Percentiles rank a stretch among this genome's conserved stretches.
These are phyloP conservation scores for Urocolius indicus DNA, from an alignment of 2,113 vertebrate species.

Conservation along the genomic window DNA sequence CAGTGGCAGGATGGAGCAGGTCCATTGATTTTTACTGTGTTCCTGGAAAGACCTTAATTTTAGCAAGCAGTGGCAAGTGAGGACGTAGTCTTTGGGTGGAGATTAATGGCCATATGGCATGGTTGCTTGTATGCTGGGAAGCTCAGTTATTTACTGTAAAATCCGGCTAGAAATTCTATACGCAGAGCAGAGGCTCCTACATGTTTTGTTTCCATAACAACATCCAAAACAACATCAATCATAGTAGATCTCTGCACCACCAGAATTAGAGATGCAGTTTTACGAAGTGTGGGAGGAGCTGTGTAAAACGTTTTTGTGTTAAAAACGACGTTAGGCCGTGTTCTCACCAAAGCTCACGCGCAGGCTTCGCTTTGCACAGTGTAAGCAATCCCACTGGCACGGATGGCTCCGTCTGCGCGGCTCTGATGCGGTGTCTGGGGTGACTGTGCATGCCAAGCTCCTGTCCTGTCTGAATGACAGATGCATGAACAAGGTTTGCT, in stretches of 20 bases:
- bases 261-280: constrained; percentile 62
- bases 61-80: constrained; percentile 26
- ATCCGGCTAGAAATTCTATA: constrained; percentile 55
- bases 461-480: neutral
- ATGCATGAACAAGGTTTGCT: neutral
- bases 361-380: neutral
- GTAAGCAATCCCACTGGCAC: neutral
- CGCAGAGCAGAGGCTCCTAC: constrained; percentile 52
- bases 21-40: constrained; percentile 33
- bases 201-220: constrained; percentile 71
- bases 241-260: constrained; percentile 56
- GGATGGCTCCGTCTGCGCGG: neutral
- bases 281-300: constrained; percentile 62
- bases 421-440: neutral
- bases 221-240: constrained; percentile 56
- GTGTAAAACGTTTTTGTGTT: constrained; percentile 52
- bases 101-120: constrained; percentile 62
- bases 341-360: constrained; percentile 27
- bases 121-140: constrained; percentile 53
- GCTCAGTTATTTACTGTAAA: constrained; percentile 65
- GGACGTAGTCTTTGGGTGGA: constrained; percentile 36
- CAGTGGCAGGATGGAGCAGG: constrained; percentile 43
- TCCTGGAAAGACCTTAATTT: constrained; percentile 31
- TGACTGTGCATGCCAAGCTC: accelerated
- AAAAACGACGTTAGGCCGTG: constrained; percentile 37